Percentiles rank a stretch among this genome's conserved stretches.
Evolutionary conservation across 2,113 vertebrate genomes (phyloP).

Genomic region (Synchiropus splendidus): DNA sequence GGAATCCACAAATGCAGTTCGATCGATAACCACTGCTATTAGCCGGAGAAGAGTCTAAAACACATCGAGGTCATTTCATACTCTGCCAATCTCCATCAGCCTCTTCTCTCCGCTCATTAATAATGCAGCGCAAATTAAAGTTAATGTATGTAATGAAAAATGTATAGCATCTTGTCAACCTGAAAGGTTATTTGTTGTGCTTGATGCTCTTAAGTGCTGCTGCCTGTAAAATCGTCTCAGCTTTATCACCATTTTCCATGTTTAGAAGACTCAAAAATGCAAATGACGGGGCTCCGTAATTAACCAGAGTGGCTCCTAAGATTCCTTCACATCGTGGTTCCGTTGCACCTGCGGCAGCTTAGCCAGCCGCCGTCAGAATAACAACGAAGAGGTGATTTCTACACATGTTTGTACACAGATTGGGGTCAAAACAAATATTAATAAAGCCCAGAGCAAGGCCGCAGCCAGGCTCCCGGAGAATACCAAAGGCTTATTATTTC

Average conservation of each 20-base stretch:
- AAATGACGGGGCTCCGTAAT: too few relatives aligned
- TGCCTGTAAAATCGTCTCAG: neutral
- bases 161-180: constrained; percentile 30
- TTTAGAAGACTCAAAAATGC: too few relatives aligned
- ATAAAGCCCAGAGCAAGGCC: constrained; percentile 19
- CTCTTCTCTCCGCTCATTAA: constrained; percentile 27
- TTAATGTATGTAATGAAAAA: constrained; percentile 53
- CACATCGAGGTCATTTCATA: constrained; percentile 31
- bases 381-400: constrained; percentile 17
- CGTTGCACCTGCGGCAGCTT: constrained; percentile 4
- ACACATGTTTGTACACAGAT: constrained; percentile 10
- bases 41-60: constrained; percentile 16
- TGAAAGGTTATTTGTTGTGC: too few relatives aligned
- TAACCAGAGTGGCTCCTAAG: constrained; percentile 6
- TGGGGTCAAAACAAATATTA: constrained; percentile 25
- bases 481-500: constrained; percentile 33
- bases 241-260: too few relatives aligned
- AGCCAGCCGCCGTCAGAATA: neutral
- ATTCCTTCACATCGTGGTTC: constrained; percentile 5
- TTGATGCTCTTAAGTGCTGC: neutral
- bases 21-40: constrained; percentile 19
- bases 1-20: constrained; percentile 32
- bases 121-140: constrained; percentile 40
- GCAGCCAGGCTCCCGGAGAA: constrained; percentile 9
- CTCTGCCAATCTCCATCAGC: constrained; percentile 21